phyloP scores from a whole-genome alignment of 37 sponge, comb jelly and placozoan species.

The Chondrilla cf. caribensis region DNA sequence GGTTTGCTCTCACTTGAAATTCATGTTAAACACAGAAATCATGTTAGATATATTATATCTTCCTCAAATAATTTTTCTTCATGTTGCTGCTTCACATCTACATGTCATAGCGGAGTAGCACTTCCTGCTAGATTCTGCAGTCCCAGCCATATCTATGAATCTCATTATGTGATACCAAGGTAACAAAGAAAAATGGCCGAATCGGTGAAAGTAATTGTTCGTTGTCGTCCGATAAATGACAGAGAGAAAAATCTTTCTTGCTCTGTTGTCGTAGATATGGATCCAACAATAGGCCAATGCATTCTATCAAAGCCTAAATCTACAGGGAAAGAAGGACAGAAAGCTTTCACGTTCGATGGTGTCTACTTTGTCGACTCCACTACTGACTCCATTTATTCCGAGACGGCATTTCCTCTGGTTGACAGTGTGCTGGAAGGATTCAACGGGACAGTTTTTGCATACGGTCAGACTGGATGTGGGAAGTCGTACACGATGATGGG shows the following conservation, averaged over 20 bases:
- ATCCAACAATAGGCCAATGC: constrained; percentile 68
- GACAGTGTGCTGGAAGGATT: constrained; percentile 89
- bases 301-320: constrained; percentile 63
- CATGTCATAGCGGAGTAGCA: too few relatives aligned
- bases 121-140: too few relatives aligned
- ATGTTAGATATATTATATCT: too few relatives aligned
- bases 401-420: constrained; percentile 91
- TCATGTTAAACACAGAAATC: too few relatives aligned
- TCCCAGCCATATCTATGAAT: too few relatives aligned
- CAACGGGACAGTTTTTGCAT: constrained; percentile 96
- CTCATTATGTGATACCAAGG: too few relatives aligned
- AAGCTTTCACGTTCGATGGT: constrained; percentile 92
- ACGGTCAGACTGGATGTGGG: constrained; percentile 99
- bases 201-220: constrained; percentile 91
- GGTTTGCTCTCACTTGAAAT: too few relatives aligned
- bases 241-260: constrained; percentile 83
- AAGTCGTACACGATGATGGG: constrained; percentile 97
- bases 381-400: constrained; percentile 89
- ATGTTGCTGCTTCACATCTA: too few relatives aligned
- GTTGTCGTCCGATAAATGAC: constrained; percentile 93
- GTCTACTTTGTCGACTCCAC: constrained; percentile 75
- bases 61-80: too few relatives aligned
- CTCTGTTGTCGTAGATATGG: constrained; percentile 68
- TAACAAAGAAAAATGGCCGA: constrained; percentile 57
- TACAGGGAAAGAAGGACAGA: constrained; percentile 32